Percentiles rank a stretch among this genome's conserved stretches.
Evolutionary conservation across 64 coral and sea anemone species (phyloP).

Genomic region (Exaiptasia diaphana): DNA sequence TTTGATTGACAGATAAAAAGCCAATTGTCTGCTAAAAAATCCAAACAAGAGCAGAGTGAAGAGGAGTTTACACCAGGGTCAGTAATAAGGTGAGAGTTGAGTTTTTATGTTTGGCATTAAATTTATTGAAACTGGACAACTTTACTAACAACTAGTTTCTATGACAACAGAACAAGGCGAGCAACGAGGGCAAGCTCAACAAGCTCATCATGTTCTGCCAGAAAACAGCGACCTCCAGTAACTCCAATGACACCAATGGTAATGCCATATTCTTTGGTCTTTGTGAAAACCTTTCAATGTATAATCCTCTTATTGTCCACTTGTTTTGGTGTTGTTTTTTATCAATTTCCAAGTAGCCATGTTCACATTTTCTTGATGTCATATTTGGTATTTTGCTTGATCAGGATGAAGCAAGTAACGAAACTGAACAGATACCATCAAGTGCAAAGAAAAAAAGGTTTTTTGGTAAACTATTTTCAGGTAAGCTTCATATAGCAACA

Average conservation of each 20-base stretch:
- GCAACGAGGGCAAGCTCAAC: background rate
- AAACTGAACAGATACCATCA: background rate
- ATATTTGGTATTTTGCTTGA: no score
- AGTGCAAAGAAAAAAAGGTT: background rate
- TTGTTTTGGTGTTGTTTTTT: background rate
- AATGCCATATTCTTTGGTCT: background rate
- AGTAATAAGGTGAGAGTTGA: background rate
- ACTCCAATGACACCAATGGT: background rate
- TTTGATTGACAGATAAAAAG: conserved; percentile 27
- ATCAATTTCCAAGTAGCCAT: background rate
- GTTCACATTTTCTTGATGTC: no score
- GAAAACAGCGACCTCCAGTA: background rate
- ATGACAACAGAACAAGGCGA: no score
- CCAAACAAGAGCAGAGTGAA: conserved; percentile 13
- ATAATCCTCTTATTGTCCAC: background rate
- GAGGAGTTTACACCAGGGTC: conserved; percentile 55
- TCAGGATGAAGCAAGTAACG: background rate
- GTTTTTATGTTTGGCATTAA: no score
- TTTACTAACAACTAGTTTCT: no score
- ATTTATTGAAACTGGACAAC: no score
- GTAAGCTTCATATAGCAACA: no score
- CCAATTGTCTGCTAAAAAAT: background rate
- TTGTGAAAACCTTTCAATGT: background rate
- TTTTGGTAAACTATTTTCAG: background rate
- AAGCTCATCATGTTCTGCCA: background rate